A percentile compares a stretch with the other conserved stretches of the same genome.
phyloP scores from a whole-genome alignment of 2,888 invertebrate genomes.

The Synanthedon andrenaeformis region DNA sequence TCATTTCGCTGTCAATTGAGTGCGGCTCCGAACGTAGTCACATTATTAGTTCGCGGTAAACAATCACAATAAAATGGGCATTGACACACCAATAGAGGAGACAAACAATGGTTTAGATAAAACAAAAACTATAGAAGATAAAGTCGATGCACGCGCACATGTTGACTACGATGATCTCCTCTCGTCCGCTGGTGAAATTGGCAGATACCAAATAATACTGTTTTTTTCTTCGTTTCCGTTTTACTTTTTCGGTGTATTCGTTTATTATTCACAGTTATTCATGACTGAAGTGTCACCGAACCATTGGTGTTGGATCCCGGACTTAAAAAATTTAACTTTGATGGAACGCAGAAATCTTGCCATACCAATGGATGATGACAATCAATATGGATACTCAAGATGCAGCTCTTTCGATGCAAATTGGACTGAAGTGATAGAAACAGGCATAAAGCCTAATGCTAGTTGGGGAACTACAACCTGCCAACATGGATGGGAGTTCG shows the following conservation, averaged over 20 bases:
- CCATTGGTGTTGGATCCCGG: slow-evolving; percentile 10
- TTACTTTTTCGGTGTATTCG: slow-evolving; percentile 5
- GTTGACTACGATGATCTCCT: slow-evolving; percentile 7
- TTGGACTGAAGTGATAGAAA: slow-evolving; percentile 6
- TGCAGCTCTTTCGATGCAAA: slow-evolving; percentile 6
- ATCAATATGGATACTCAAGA: slow-evolving; percentile 2
- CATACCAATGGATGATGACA: slow-evolving; percentile 4
- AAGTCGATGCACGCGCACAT: neutral
- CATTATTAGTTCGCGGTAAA: neutral
- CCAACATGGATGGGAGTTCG: slow-evolving; percentile 8
- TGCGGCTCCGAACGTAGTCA: neutral
- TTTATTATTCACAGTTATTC: slow-evolving; percentile 7
- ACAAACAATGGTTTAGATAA: neutral
- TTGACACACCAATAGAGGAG: neutral
- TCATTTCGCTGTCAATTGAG: neutral
- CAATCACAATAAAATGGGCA: neutral
- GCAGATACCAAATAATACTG: slow-evolving; percentile 5
- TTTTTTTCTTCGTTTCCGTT: slow-evolving; percentile 6
- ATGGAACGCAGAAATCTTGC: slow-evolving; percentile 4
- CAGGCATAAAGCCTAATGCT: neutral
- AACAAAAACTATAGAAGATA: neutral
- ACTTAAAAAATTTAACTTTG: slow-evolving; percentile 6
- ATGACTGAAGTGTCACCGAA: slow-evolving; percentile 5
- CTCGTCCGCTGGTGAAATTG: slow-evolving; percentile 5
- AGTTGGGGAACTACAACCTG: slow-evolving; percentile 1